phyloP scores from a whole-genome alignment of 2,113 vertebrate genomes.

The Crypturellus undulatus region DNA sequence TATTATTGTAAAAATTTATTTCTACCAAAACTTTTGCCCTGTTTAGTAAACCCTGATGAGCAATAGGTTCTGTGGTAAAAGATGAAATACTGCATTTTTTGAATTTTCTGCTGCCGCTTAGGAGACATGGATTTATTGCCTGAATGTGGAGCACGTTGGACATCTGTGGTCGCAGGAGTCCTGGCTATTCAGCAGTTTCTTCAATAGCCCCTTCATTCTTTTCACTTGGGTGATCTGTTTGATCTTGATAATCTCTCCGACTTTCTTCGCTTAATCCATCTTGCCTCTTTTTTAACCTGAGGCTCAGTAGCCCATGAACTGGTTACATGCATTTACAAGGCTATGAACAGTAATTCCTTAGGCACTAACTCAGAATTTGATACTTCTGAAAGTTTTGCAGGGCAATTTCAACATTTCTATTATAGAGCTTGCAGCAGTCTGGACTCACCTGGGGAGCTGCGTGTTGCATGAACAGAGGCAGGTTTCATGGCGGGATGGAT shows the following conservation, averaged over 20 bases:
- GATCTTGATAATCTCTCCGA: constrained; percentile 51
- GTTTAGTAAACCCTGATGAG: background rate
- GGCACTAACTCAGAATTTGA: background rate
- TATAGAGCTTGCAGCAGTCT: background rate
- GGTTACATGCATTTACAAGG: constrained; percentile 22
- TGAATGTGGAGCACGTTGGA: background rate
- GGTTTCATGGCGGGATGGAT: background rate
- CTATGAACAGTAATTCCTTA: constrained; percentile 1
- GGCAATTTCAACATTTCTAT: background rate
- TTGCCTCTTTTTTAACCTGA: background rate
- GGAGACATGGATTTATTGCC: background rate
- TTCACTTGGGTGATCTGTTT: constrained; percentile 48
- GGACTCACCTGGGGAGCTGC: background rate
- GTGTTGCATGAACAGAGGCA: rapidly evolving
- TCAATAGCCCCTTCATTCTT: constrained; percentile 11
- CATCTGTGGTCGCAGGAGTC: background rate
- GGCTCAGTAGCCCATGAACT: background rate
- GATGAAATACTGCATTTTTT: background rate
- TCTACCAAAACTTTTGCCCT: background rate
- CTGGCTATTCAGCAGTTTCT: background rate
- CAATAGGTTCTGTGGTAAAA: background rate
- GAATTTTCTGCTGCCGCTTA: background rate
- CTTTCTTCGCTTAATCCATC: constrained; percentile 37
- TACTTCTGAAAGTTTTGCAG: background rate
- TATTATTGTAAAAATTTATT: background rate